A percentile compares a stretch with the other conserved stretches of the same genome.
phyloP scores from a whole-genome alignment of 2,113 vertebrate species.

The Rhegmatorhina hoffmannsi region DNA sequence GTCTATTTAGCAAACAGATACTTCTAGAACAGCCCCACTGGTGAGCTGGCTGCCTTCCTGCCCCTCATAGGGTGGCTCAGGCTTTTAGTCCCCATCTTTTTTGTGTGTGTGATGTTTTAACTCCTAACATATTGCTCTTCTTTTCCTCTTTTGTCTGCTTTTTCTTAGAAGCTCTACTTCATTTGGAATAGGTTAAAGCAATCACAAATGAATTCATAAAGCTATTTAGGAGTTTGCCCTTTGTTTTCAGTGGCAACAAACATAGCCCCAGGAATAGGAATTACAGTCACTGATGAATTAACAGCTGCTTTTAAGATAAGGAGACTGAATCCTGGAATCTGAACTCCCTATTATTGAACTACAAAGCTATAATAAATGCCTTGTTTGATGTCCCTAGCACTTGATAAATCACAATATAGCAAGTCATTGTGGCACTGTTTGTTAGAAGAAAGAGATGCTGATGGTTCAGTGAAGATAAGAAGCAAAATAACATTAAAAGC shows the following conservation, averaged over 20 bases:
- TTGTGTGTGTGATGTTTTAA: background rate
- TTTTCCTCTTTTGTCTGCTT: background rate
- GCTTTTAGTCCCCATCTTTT: background rate
- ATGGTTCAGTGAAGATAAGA: background rate
- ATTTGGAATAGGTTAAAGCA: background rate
- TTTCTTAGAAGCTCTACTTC: background rate
- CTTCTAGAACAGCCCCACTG: background rate
- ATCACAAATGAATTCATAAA: background rate
- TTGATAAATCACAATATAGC: background rate
- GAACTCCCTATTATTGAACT: background rate
- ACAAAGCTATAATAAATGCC: background rate
- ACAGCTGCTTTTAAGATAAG: background rate
- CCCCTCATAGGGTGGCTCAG: fast-evolving
- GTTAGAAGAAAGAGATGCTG: background rate
- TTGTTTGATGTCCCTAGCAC: background rate
- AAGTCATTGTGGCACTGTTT: background rate
- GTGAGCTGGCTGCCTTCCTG: background rate
- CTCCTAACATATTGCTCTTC: background rate
- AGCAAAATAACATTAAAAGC: conserved; percentile 8
- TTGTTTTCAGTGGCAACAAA: background rate
- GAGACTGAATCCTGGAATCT: background rate
- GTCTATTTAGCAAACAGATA: background rate
- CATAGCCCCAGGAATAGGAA: background rate
- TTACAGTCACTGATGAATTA: background rate
- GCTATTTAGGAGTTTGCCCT: background rate